Conservation (phyloP, 2,113 vertebrate genomes). For the Motacilla tschutschensis region DNA sequence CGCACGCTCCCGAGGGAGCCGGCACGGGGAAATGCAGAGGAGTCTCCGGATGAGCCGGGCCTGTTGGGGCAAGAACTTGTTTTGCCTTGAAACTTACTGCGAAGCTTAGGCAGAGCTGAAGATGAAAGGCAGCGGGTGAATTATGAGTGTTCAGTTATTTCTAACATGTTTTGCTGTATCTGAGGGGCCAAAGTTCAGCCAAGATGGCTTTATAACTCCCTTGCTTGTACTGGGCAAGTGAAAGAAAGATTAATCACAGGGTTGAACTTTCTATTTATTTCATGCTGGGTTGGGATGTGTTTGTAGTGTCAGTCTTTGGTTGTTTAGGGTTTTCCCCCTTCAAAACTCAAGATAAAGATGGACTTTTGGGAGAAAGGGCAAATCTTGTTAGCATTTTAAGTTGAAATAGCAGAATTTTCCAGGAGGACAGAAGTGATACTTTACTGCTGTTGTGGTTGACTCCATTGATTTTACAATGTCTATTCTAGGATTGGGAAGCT, state of each 20-base stretch:
- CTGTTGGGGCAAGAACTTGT: neutral
- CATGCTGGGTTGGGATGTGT: neutral
- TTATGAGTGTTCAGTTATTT: neutral
- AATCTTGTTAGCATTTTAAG: neutral
- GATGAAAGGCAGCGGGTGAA: neutral
- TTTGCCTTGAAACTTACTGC: neutral
- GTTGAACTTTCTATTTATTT: neutral
- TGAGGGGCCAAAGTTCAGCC: neutral
- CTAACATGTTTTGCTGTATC: rapidly evolving
- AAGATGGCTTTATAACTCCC: neutral
- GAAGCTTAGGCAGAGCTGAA: neutral
- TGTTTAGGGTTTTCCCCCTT: neutral
- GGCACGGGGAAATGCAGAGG: rapidly evolving
- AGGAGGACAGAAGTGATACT: neutral
- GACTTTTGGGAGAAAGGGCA: neutral
- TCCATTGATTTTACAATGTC: neutral
- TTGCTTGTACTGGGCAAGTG: neutral
- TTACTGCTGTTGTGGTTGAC: neutral
- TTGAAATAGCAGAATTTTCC: neutral
- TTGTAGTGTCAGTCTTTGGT: neutral
- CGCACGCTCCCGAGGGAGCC: rapidly evolving
- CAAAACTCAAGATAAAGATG: neutral
- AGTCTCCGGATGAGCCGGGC: neutral
- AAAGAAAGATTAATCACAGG: neutral
- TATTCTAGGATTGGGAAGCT: neutral